Evolutionary conservation across 2,113 vertebrate genomes (phyloP), one percentile per base, ranked within the genome.

Genomic region (Ibidorhyncha struthersii): DNA sequence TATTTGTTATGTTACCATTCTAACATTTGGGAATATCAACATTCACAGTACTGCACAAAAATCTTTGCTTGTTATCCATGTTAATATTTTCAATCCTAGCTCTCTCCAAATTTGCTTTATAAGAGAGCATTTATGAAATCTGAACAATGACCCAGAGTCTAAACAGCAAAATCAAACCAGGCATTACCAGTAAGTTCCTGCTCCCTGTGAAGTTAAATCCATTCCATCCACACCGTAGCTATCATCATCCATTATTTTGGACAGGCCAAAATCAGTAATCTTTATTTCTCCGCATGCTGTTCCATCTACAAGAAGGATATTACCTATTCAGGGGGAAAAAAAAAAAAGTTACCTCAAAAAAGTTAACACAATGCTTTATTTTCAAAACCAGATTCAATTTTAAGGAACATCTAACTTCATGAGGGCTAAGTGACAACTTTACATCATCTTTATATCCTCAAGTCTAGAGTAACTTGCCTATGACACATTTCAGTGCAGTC

Each of bases 161-260:
- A 40, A 82, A 80, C 6, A 82, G 71, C 32, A 91, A 81, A 92
- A 89, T 56, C 32, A 90, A 91, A 86, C 59, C 88, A 78, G 36
- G 22, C 74, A 96, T 98, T 98, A 99, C 99, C 99, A 99, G 88
- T 99, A 99, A 90, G 99, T 99, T 93, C 99, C 99, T 82, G 99
- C 99, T 67, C 99, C 99, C 97, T 99, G 99, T 76, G 99, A 99
- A 49, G 99, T 99, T 94, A 99, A 98, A 96, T 99, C 99, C 99
- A 99, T 99, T 86, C 99, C 99, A 96, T 99, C 99, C 62, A 99
- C 99, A 27, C 99, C 99, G 8, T 99, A 99, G 98, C 99, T 99
- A 97, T 99, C 99, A 69, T 99, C 99, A 94, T 99, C 99, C 99
- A 99, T 99, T 98, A 99, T 99, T 99, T 99, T 99, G 88, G 99